phyloP scores from a whole-genome alignment of 2,888 invertebrate genomes.

The Cynaeus angustus region DNA sequence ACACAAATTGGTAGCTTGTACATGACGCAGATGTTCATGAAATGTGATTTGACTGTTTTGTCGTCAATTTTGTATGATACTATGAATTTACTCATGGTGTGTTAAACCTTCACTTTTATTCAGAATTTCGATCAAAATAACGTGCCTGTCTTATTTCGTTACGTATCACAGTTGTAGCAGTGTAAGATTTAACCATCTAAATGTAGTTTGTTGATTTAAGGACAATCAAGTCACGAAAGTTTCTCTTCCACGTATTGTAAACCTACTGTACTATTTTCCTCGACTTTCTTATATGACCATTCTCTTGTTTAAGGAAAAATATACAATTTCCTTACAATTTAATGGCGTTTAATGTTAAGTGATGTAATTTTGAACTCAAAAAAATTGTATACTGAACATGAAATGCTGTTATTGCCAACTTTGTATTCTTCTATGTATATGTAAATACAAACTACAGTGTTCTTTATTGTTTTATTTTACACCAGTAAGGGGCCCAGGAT shows the following conservation, averaged over 20 bases:
- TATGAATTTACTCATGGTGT: conserved; percentile 29
- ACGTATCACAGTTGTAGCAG: background rate
- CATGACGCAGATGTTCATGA: conserved; percentile 18
- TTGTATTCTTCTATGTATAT: conserved; percentile 33
- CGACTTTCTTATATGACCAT: conserved; percentile 14
- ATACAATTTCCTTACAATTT: conserved; percentile 17
- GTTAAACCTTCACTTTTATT: background rate
- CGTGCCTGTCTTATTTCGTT: conserved; percentile 41
- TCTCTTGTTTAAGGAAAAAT: conserved; percentile 26
- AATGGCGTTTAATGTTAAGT: background rate
- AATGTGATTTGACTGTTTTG: conserved; percentile 35
- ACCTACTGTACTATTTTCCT: conserved; percentile 13
- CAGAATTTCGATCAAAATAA: conserved; percentile 26
- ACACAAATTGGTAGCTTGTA: conserved; percentile 14
- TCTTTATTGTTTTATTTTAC: background rate
- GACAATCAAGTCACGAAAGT: conserved; percentile 31
- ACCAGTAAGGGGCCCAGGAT: no score
- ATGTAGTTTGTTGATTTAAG: conserved; percentile 9
- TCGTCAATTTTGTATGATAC: conserved; percentile 32
- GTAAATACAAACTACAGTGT: conserved; percentile 36
- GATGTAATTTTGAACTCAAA: background rate
- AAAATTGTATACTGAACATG: conserved; percentile 15
- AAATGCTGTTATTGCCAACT: conserved; percentile 24
- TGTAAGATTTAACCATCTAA: background rate
- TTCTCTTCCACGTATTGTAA: conserved; percentile 34